Evolutionary conservation across 2,113 vertebrate genomes (phyloP).

Genomic region (Pangasianodon hypophthalmus): DNA sequence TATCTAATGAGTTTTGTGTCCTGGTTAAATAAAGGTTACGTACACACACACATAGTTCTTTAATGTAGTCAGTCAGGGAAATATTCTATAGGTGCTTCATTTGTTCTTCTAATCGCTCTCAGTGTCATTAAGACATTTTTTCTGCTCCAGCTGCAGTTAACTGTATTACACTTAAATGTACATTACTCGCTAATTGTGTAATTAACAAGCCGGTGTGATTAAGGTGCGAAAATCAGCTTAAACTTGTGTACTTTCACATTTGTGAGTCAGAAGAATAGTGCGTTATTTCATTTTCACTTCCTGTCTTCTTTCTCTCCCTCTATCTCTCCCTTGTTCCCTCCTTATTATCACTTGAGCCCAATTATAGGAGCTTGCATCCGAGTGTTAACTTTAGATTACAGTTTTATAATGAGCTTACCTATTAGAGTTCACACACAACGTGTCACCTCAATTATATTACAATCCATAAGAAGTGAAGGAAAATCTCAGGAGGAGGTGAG

Average conservation of each 20-base stretch:
- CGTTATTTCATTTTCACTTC: background rate
- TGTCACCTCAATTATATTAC: slow-evolving; percentile 50
- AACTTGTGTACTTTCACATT: background rate
- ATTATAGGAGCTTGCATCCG: slow-evolving; percentile 53
- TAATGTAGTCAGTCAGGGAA: no score
- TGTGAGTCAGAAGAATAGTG: background rate
- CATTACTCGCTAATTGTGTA: background rate
- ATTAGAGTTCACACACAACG: slow-evolving; percentile 53
- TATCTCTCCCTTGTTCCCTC: no score
- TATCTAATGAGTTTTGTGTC: no score
- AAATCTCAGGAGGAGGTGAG: background rate
- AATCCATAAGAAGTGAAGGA: background rate
- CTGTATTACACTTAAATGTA: background rate
- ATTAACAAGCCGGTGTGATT: background rate
- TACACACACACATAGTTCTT: no score
- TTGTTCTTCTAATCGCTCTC: background rate
- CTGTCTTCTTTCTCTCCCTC: no score
- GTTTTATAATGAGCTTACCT: slow-evolving; percentile 61
- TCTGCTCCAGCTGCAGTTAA: background rate
- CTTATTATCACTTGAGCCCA: slow-evolving; percentile 56
- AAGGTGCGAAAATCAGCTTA: background rate
- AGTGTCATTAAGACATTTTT: background rate
- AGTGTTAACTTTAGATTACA: slow-evolving; percentile 38
- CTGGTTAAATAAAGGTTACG: no score
- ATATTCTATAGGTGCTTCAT: background rate